These are phyloP conservation scores for Sebastes ruberrimus DNA, from an alignment of 2,797 vertebrate genomes.

Conservation along the genomic window DNA sequence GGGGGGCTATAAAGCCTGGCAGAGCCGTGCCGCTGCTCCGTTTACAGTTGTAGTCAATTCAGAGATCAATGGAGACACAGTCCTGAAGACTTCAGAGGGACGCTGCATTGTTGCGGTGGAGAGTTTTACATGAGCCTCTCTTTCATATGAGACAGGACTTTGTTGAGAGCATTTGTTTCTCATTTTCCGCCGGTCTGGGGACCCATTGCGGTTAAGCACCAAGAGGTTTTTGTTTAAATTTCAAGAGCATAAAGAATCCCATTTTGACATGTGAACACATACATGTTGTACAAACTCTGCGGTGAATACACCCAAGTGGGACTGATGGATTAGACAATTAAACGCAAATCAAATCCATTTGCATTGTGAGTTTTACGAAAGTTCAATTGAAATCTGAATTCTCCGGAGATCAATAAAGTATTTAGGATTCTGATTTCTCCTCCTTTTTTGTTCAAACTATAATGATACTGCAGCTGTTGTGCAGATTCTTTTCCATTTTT, in stretches of 20 bases:
- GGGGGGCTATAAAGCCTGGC: conserved; percentile 10
- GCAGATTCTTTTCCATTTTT: not conserved
- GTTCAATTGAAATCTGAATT: not conserved
- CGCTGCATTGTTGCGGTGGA: conserved; percentile 69
- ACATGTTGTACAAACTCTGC: conserved; percentile 39
- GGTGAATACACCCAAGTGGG: conserved; percentile 12
- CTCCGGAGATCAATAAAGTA: no score
- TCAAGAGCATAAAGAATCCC: conserved; percentile 48
- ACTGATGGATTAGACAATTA: conserved; percentile 19
- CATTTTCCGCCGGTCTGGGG: conserved; percentile 59
- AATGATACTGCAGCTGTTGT: not conserved
- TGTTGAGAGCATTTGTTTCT: conserved; percentile 75
- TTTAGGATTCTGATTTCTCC: not conserved
- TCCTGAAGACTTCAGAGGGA: conserved; percentile 63
- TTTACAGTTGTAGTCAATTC: conserved; percentile 61
- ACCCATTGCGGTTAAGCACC: conserved; percentile 49
- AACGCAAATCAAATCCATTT: conserved; percentile 26
- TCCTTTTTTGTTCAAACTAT: not conserved
- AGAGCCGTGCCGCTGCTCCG: conserved; percentile 28
- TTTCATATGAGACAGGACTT: conserved; percentile 48
- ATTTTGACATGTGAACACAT: conserved; percentile 49
- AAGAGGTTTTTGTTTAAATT: conserved; percentile 57
- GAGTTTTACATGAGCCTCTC: conserved; percentile 52
- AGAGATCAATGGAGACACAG: conserved; percentile 59
- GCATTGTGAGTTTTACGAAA: not conserved